Evolutionary conservation across 2,888 invertebrate species (phyloP).

Genomic region (Phalera bucephala): DNA sequence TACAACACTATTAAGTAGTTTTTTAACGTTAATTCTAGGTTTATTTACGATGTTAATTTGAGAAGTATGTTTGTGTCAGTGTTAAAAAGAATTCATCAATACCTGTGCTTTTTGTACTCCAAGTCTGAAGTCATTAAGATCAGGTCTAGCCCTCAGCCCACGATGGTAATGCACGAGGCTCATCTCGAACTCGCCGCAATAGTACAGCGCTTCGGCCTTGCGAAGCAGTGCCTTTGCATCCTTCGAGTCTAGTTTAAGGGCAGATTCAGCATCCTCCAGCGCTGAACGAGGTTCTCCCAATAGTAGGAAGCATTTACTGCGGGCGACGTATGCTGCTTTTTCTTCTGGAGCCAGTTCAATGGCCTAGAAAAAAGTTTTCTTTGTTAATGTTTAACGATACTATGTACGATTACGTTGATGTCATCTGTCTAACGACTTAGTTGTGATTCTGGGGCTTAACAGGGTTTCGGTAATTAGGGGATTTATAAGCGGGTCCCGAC

Average conservation of each 20-base stretch:
- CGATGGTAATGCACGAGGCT: slow-evolving; percentile 96
- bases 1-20: no score
- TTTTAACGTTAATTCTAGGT: no score
- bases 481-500: no score
- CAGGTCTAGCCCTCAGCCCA: slow-evolving; percentile 92
- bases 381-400: no score
- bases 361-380: slow-evolving; percentile 87
- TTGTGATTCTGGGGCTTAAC: no score
- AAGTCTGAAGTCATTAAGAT: slow-evolving; percentile 88
- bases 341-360: slow-evolving; percentile 93
- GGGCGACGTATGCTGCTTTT: slow-evolving; percentile 92
- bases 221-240: slow-evolving; percentile 87
- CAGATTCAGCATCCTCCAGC: slow-evolving; percentile 92
- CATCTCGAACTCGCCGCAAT: slow-evolving; percentile 95
- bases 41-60: no score
- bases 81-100: no score
- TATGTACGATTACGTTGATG: no score
- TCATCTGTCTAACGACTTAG: no score
- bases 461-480: no score
- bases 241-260: slow-evolving; percentile 88
- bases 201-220: slow-evolving; percentile 96
- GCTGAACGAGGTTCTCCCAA: slow-evolving; percentile 93
- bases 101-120: slow-evolving; percentile 95
- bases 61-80: no score
- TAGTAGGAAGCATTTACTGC: slow-evolving; percentile 94